phyloP scores from a whole-genome alignment of 2,888 invertebrate genomes.

The Cephus pygmeus region DNA sequence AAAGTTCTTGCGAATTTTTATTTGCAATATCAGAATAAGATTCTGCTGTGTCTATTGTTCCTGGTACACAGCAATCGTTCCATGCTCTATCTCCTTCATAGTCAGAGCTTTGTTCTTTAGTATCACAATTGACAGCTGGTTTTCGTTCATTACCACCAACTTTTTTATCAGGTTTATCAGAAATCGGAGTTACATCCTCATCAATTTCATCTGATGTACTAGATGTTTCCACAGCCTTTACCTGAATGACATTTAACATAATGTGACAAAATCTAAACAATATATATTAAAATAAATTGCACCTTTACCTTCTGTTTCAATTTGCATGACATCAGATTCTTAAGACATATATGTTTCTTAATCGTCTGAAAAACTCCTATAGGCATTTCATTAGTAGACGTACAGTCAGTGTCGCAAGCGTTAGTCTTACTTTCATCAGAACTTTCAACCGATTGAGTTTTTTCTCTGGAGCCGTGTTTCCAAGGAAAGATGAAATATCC shows the following conservation, averaged over 20 bases:
- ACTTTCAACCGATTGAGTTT: conserved; percentile 18
- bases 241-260: conserved; percentile 15
- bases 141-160: not conserved
- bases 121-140: not conserved
- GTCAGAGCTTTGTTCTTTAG: not conserved
- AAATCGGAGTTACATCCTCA: not conserved
- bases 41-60: not conserved
- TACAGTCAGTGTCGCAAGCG: conserved; percentile 26
- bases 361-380: conserved; percentile 45
- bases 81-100: not conserved
- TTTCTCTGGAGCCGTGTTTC: conserved; percentile 28
- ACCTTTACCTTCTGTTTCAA: conserved; percentile 44
- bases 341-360: conserved; percentile 43
- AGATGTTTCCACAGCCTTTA: conserved; percentile 27
- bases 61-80: not conserved
- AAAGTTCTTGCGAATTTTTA: not conserved
- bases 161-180: conserved; percentile 8
- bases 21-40: not conserved
- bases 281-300: not conserved
- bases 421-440: conserved; percentile 20
- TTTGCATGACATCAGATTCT: conserved; percentile 39
- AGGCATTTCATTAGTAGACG: conserved; percentile 22
- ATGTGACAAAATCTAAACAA: not conserved
- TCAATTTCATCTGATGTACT: conserved; percentile 10
- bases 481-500: conserved; percentile 39